Evolutionary conservation across 1,140 invertebrate genomes (phyloP).

Genomic region (Ephestia elutella): DNA sequence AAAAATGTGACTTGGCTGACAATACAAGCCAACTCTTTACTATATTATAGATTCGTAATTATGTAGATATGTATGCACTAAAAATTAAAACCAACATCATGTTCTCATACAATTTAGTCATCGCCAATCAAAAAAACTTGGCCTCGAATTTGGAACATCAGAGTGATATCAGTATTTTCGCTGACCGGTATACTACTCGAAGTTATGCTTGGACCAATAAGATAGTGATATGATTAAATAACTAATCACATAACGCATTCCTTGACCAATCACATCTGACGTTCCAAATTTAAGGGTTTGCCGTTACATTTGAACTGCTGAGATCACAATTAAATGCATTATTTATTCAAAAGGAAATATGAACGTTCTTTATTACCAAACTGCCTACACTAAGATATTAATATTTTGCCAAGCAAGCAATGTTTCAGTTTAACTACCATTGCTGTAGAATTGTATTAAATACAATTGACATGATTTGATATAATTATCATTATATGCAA

Average conservation of each 20-base stretch:
- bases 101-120: background rate
- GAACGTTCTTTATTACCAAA: constrained; percentile 30
- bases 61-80: background rate
- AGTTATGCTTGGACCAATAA: background rate
- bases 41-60: constrained; percentile 7
- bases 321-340: constrained; percentile 71
- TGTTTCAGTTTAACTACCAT: constrained; percentile 39
- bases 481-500: constrained; percentile 55
- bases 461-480: constrained; percentile 62
- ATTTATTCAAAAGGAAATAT: constrained; percentile 34
- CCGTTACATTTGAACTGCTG: constrained; percentile 27
- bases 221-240: background rate
- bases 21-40: background rate
- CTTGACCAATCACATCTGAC: background rate
- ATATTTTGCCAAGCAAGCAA: constrained; percentile 41
- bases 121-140: background rate
- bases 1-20: background rate
- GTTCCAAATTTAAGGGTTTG: background rate
- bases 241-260: background rate
- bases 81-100: background rate
- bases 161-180: background rate
- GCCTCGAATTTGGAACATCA: background rate
- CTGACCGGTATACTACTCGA: background rate
- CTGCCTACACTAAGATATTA: constrained; percentile 44
- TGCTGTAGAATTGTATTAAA: constrained; percentile 59